These are phyloP conservation scores for Typhlomys cinereus DNA, from an alignment of 2,113 vertebrate genomes.

Conservation along the genomic window DNA sequence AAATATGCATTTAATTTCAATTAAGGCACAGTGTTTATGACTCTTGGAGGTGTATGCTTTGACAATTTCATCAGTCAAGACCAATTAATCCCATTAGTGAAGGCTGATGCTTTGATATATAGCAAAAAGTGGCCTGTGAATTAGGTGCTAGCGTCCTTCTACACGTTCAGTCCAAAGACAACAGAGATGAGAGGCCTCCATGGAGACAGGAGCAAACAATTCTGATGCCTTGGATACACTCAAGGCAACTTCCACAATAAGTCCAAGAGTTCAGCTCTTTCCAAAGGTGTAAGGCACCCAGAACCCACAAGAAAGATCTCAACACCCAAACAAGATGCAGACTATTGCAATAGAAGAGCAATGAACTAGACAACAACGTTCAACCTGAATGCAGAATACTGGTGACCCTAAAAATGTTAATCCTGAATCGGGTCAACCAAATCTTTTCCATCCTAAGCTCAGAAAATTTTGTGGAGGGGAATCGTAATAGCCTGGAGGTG, in stretches of 20 bases:
- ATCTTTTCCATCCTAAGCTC: neutral
- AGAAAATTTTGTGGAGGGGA: too few relatives aligned
- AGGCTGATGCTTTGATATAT: neutral
- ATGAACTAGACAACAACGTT: too few relatives aligned
- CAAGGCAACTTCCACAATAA: neutral
- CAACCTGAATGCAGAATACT: too few relatives aligned
- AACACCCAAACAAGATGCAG: too few relatives aligned
- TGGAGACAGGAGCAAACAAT: constrained; percentile 25
- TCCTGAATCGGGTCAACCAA: too few relatives aligned
- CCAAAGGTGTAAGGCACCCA: neutral
- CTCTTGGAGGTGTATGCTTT: constrained; percentile 52
- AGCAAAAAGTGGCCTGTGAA: neutral
- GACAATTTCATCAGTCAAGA: constrained; percentile 67
- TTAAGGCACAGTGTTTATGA: constrained; percentile 60
- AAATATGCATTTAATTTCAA: constrained; percentile 74
- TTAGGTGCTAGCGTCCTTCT: neutral
- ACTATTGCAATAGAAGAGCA: too few relatives aligned
- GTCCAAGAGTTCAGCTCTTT: constrained; percentile 39
- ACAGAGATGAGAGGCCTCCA: neutral
- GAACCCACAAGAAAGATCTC: too few relatives aligned
- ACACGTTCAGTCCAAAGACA: constrained; percentile 15
- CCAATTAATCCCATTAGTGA: constrained; percentile 72
- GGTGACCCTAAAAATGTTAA: too few relatives aligned
- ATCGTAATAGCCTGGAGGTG: too few relatives aligned
- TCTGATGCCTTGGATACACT: constrained; percentile 1